Evolutionary conservation across 2,113 vertebrate species (phyloP), one percentile per base, ranked within the genome.

Genomic region (Riparia riparia): DNA sequence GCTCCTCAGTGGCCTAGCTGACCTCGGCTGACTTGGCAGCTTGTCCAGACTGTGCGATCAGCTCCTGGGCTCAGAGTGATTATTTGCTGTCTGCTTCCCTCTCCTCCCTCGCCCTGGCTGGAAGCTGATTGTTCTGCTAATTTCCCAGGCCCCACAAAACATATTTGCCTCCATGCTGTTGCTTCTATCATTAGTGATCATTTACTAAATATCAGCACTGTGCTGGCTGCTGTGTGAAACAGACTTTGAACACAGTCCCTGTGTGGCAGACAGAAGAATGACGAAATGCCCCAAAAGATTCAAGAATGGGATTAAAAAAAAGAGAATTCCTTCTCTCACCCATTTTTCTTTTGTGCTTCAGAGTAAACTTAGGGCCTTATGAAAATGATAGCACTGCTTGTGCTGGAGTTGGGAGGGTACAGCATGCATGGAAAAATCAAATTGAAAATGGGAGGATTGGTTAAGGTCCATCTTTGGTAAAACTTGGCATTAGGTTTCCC

Each of bases 141-240:
- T 90, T 93, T 96, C 42, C 26, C 39, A 96, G 70, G 47, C 71
- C 79, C 66, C 84, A 71, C 50, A 90, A 94, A 94, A 73, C 47
- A 49, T 50, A 90, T 81, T 88, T 91, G 68, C 76, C 47, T 90
- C 76, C 32, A 86, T 1, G 4, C 54, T 14, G 10, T 24, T 82
- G 56, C 69, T 94, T 83, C 22, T 50, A 24, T 83, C 64, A 65
- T 86, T 93, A 94, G 68, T 58, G 70, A 88, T 79, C 63, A 81
- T 92, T 91, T 95, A 86, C 68, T 93, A 90, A 94, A 56, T 73
- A 90, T 64, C 88, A 94, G 56, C 16, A 51, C 60, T 26, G 31
- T 60, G 63, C 51, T 86, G 88, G 60, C 60, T 93, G 76, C 56
- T 90, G 69, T 24, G 74, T 57, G 69, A 85, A 39, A n/a, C 70